These are phyloP conservation scores for Gambelia wislizenii DNA, from an alignment of 2,797 vertebrate species.

Conservation along the genomic window DNA sequence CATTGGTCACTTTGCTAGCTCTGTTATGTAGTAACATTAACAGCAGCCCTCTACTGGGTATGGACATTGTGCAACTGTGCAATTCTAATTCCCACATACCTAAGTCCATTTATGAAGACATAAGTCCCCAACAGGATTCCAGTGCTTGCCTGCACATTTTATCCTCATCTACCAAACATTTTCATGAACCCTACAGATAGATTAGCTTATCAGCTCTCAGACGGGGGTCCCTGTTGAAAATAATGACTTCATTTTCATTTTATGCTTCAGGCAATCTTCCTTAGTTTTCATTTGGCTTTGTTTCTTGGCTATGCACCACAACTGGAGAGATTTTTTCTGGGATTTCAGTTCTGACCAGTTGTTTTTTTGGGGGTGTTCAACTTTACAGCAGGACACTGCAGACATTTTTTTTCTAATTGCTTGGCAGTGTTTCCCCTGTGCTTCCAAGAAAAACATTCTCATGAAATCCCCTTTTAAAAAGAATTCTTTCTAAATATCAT, in stretches of 20 bases:
- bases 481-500: neutral
- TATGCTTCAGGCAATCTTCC: constrained; percentile 23
- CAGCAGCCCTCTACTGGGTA: no score
- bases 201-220: constrained; percentile 28
- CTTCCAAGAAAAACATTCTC: neutral
- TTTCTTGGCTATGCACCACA: constrained; percentile 57
- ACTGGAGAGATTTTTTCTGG: constrained; percentile 16
- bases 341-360: neutral
- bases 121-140: no score
- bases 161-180: neutral
- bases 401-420: neutral
- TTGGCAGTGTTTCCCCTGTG: neutral
- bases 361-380: constrained; percentile 36
- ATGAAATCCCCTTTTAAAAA: neutral
- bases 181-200: neutral
- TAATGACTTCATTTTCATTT: constrained; percentile 39
- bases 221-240: constrained; percentile 54
- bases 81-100: no score
- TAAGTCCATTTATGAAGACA: no score
- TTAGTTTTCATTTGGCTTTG: constrained; percentile 37
- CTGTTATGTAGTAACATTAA: no score
- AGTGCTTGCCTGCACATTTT: neutral
- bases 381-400: neutral
- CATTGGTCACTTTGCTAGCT: no score
- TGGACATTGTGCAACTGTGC: no score